Base-by-base conservation (phyloP, 2,113 vertebrate species). In the Neolamprologus falcicula region DNA sequence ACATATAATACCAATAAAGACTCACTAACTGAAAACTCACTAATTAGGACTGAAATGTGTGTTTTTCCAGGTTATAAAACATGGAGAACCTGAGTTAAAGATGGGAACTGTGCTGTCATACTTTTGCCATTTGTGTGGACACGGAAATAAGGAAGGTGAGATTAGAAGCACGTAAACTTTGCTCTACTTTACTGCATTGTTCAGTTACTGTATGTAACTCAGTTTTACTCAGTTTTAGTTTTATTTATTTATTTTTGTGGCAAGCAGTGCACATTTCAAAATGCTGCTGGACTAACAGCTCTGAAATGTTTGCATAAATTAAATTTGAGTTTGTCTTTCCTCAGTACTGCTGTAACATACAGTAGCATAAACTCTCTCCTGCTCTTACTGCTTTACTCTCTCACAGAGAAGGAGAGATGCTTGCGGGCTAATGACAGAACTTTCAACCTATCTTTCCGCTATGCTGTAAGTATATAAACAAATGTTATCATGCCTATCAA, bases 371-470 rank as follows among this genome's bases (percentile, higher is more conserved):
- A 13, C 28, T 4, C 7, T 59, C 2, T 53, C 28, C 33, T 21
- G 4, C 9, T 53, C 9, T 53, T 0, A 42, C 19, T 7, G 26
- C 26, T 63, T 37, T 81, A 3, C 50, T 14, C 54, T 55, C 17
- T 73, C 17, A 7, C 93, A 98, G 97, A 97, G 96, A 95, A 96
- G 92, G 96, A 98, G 80, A 96, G 98, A 86, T 85, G 87, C 63
- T 93, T 99, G 33, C 96, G 96, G 89, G 98, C 98, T 11, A 99
- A 99, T 73, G 97, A 98, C 92, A 95, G 97, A 61, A 83, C 96
- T 83, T 97, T 97, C 88, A 99, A 98, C 93, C 86, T 96, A 42
- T 94, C 96, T 28, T 98, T 97, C 81, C 89, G 93, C 31, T 99
- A 99, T 91, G 97, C 97, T 37, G 98, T 99, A 87, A 98, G 98